phyloP scores from a whole-genome alignment of 2,113 vertebrate species.

The Cavia porcellus region DNA sequence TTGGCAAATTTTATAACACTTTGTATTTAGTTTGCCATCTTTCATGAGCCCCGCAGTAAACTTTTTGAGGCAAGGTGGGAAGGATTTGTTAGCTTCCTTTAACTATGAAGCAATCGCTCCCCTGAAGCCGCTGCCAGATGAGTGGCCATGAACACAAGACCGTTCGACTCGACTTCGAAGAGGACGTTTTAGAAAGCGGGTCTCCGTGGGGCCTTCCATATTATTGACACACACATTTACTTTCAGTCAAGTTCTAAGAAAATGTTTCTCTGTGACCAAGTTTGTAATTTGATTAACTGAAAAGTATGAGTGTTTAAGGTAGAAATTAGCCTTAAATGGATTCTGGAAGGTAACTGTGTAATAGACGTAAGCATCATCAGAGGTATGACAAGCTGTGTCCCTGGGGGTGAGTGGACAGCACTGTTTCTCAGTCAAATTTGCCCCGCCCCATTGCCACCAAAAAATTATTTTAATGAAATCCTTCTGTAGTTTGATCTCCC shows the following conservation, averaged over 20 bases:
- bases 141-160: background rate
- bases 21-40: background rate
- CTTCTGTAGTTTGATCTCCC: background rate
- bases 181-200: background rate
- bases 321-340: background rate
- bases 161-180: background rate
- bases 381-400: background rate
- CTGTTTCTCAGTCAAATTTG: background rate
- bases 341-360: background rate
- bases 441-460: background rate
- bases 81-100: background rate
- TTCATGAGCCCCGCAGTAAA: background rate
- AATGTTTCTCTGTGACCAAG: background rate
- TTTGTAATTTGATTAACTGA: background rate
- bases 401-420: background rate
- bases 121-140: background rate
- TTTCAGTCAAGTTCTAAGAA: constrained; percentile 4
- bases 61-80: background rate
- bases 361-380: background rate
- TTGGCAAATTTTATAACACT: background rate
- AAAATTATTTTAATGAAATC: background rate
- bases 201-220: background rate
- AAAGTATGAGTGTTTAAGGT: background rate
- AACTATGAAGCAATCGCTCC: constrained; percentile 44
- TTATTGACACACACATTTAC: constrained; percentile 22